These are phyloP conservation scores for Noctua comes DNA, from an alignment of 2,888 invertebrate genomes.

Conservation along the genomic window DNA sequence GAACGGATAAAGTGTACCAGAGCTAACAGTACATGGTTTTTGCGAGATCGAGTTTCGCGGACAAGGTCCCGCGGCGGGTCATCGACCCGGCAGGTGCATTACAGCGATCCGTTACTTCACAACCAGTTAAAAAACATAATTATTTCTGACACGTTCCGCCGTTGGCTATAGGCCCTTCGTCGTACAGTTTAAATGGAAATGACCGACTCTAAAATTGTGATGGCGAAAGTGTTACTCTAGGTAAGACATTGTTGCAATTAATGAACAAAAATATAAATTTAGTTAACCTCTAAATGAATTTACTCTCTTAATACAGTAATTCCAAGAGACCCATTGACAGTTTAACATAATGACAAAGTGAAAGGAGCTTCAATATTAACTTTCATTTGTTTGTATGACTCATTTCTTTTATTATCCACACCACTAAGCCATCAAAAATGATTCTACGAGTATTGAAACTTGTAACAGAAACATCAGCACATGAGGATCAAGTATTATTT, in stretches of 20 bases:
- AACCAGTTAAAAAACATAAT: slow-evolving; percentile 60
- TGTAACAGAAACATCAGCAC: slow-evolving; percentile 31
- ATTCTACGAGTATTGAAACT: slow-evolving; percentile 13
- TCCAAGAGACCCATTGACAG: slow-evolving; percentile 27
- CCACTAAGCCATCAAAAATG: neutral
- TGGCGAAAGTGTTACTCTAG: slow-evolving; percentile 6
- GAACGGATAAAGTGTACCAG: slow-evolving; percentile 37
- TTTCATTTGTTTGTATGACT: slow-evolving; percentile 57
- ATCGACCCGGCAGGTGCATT: slow-evolving; percentile 73
- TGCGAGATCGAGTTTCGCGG: slow-evolving; percentile 78
- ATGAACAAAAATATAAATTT: neutral
- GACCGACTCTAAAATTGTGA: slow-evolving; percentile 15
- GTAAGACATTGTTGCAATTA: neutral
- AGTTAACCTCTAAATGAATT: neutral
- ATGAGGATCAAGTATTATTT: neutral
- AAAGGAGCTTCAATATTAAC: slow-evolving; percentile 61
- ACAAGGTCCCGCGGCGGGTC: slow-evolving; percentile 72
- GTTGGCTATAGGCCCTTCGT: slow-evolving; percentile 48
- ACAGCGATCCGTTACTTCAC: slow-evolving; percentile 64
- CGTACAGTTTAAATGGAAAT: neutral
- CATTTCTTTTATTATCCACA: slow-evolving; percentile 26
- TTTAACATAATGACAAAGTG: slow-evolving; percentile 46
- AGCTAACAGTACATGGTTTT: slow-evolving; percentile 79
- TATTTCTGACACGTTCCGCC: slow-evolving; percentile 41
- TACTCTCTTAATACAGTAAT: neutral